Evolutionary conservation across 2,113 vertebrate species (phyloP).

Genomic region (Varanus komodoensis): DNA sequence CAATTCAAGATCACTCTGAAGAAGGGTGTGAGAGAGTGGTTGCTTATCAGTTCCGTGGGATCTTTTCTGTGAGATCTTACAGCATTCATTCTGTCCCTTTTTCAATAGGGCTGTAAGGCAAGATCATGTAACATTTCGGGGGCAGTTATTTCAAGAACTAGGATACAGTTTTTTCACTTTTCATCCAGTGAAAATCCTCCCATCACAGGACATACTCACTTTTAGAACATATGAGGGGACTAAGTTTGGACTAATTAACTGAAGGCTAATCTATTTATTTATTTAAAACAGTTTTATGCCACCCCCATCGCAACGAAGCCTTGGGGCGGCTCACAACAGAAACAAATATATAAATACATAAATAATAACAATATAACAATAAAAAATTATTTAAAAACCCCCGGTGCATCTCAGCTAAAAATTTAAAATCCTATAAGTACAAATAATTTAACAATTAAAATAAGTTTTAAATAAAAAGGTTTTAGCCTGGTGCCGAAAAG

Average conservation of each 20-base stretch:
- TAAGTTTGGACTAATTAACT: neutral
- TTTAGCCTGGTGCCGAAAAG: too few relatives aligned
- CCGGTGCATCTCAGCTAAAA: too few relatives aligned
- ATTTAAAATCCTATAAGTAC: too few relatives aligned
- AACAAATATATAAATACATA: too few relatives aligned
- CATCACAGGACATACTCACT: neutral
- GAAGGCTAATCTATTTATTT: too few relatives aligned
- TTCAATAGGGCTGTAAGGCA: neutral
- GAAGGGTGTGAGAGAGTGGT: neutral
- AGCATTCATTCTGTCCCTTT: neutral
- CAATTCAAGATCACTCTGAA: neutral
- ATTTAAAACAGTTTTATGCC: too few relatives aligned
- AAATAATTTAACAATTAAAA: too few relatives aligned
- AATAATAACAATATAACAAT: too few relatives aligned
- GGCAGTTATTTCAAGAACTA: neutral
- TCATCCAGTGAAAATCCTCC: neutral
- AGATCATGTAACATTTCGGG: neutral
- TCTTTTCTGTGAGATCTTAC: neutral
- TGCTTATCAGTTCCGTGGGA: neutral
- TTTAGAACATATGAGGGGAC: neutral
- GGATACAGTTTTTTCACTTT: neutral
- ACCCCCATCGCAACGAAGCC: too few relatives aligned
- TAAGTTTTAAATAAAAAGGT: too few relatives aligned
- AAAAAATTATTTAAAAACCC: too few relatives aligned
- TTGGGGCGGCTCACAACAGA: too few relatives aligned